Evolutionary conservation across 2,888 invertebrate genomes (phyloP).

Genomic region (Chrysotoxum bicinctum): DNA sequence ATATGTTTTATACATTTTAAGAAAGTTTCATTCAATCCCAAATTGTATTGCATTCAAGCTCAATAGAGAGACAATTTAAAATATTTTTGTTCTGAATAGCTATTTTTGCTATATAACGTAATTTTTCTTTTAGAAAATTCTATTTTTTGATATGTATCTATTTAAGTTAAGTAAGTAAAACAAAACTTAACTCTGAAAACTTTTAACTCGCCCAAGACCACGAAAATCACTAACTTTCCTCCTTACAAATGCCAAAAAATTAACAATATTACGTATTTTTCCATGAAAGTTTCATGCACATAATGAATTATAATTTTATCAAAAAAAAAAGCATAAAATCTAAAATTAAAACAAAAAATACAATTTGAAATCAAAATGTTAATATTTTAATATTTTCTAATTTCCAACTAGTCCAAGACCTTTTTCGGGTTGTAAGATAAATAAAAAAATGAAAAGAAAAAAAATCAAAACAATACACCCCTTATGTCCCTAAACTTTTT

Average conservation of each 20-base stretch:
- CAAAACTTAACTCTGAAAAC: too few relatives aligned
- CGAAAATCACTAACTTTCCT: neutral
- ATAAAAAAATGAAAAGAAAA: slow-evolving; percentile 1
- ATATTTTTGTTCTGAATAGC: too few relatives aligned
- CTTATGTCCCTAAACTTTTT: neutral
- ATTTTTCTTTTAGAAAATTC: too few relatives aligned
- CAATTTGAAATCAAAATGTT: slow-evolving; percentile 57
- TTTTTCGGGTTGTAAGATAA: slow-evolving; percentile 60
- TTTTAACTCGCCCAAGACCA: too few relatives aligned
- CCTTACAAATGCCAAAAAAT: neutral
- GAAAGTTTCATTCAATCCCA: too few relatives aligned
- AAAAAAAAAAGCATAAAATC: slow-evolving; percentile 24
- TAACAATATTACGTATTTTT: neutral
- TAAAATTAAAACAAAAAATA: slow-evolving; percentile 48
- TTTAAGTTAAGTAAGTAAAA: too few relatives aligned
- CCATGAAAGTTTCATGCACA: slow-evolving; percentile 31
- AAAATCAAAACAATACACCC: slow-evolving; percentile 20
- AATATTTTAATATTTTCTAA: slow-evolving; percentile 62
- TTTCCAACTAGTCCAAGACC: slow-evolving; percentile 73
- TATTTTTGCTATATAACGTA: too few relatives aligned
- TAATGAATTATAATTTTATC: neutral
- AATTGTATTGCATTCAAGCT: too few relatives aligned
- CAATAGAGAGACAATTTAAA: too few relatives aligned
- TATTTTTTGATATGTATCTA: too few relatives aligned
- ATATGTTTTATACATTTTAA: too few relatives aligned